Evolutionary conservation across 92 coral and sea anemone genomes (phyloP), one percentile per base, ranked within the genome.

Genomic region (Porites lobata): DNA sequence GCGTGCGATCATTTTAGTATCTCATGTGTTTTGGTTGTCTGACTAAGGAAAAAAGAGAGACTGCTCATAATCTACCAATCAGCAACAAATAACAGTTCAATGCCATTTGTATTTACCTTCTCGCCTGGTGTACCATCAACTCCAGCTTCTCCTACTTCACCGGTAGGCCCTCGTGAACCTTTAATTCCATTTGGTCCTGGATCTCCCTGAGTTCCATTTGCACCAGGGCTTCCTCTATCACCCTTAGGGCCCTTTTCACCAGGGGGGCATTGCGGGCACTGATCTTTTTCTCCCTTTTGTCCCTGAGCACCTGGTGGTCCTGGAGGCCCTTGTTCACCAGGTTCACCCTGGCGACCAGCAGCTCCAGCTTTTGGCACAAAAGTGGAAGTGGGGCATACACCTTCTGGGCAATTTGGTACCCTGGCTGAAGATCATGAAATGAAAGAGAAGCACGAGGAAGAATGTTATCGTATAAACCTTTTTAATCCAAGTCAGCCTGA

Each of bases 151-250:
- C 99, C 99, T 21, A 26, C 38, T 7, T 18, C 26, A 8, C 96
- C 96, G 50, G 77, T 29, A 1, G 71, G 79, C 14, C 96, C 96
- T 18, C 69, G 80, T 3, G 81, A 65, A 65, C 96, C 96, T 82
- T 63, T 29, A 38, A 19, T 13, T 13, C 94, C 94, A 87, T 65
- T 67, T 22, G 89, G 62, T 13, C 94, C 94, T 17, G 43, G 76
- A 6, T 18, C 51, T 14, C 93, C 93, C n/a, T 76, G 52, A 15
- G 2, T n/a, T 6, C 93, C 93, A 73, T 62, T 51, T 10, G n/a
- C n/a, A 1, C 98, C 98, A 67, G 68, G 75, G 7, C 50, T 62
- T 19, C 98, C 98, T 62, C 9, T 53, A 2, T 50, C 6, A 4
- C 47, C 47, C 47, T 38, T 38, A 38, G 47, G 47, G 47, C 47